phyloP scores from a whole-genome alignment of 2,113 vertebrate species.

The Laticauda laticaudata region DNA sequence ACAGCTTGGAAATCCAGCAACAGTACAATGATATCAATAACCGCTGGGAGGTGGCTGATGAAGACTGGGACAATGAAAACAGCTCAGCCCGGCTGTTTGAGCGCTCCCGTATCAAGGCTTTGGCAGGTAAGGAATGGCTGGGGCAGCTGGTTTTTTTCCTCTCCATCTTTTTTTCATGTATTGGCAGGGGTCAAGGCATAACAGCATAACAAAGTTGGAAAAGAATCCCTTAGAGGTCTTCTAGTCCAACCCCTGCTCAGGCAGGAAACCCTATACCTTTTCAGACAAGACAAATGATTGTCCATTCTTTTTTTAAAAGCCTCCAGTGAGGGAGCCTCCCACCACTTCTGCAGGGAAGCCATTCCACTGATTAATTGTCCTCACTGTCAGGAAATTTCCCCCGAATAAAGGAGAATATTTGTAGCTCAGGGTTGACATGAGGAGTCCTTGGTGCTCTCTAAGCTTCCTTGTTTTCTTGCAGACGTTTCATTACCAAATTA shows the following conservation, averaged over 20 bases:
- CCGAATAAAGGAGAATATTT: too few species aligned
- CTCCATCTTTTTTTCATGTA: not conserved
- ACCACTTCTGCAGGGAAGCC: not conserved
- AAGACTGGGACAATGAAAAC: constrained; percentile 94
- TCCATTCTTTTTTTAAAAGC: not conserved
- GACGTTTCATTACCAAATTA: too few species aligned
- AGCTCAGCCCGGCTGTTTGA: constrained; percentile 92
- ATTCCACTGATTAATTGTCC: too few species aligned
- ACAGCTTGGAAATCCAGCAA: constrained; percentile 94
- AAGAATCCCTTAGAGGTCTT: not conserved
- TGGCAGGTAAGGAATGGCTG: constrained; percentile 76
- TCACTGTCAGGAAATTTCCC: too few species aligned
- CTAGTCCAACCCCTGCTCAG: not conserved
- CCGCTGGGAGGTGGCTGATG: constrained; percentile 89
- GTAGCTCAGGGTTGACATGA: too few species aligned
- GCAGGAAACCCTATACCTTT: too few species aligned
- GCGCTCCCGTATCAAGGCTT: constrained; percentile 89
- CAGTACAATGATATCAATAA: constrained; percentile 96
- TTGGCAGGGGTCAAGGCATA: not conserved
- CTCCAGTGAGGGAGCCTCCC: not conserved
- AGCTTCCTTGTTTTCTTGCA: too few species aligned
- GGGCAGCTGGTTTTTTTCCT: not conserved
- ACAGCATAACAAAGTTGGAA: not conserved
- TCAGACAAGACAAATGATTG: not conserved
- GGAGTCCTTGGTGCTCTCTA: too few species aligned